Evolutionary conservation across 2,113 vertebrate genomes (phyloP).

Genomic region (Petrocephalus microphthalmus): DNA sequence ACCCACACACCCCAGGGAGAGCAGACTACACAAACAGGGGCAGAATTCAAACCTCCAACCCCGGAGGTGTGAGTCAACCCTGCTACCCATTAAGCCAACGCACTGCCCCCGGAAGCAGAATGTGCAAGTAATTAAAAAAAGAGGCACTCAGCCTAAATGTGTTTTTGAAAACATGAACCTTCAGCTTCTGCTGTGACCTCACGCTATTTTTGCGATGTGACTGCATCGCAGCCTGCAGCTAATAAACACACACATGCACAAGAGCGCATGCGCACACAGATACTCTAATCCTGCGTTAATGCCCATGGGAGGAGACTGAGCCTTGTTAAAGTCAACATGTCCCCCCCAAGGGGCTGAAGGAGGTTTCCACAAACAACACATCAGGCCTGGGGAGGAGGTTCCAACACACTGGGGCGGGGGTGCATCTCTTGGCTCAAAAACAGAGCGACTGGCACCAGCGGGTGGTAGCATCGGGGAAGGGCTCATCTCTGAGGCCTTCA

Average conservation of each 20-base stretch:
- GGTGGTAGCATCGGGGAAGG: not conserved
- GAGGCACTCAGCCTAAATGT: not conserved
- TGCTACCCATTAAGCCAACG: not conserved
- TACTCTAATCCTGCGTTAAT: not conserved
- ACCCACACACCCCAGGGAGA: not conserved
- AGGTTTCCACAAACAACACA: constrained; percentile 27
- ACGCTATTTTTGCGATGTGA: not conserved
- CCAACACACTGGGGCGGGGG: not conserved
- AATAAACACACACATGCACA: not conserved
- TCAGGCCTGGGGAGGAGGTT: not conserved
- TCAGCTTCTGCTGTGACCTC: not conserved
- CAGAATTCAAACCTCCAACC: not conserved
- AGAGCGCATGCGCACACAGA: not conserved
- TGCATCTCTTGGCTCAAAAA: not conserved
- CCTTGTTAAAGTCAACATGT: constrained; percentile 37
- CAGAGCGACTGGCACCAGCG: not conserved
- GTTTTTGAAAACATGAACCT: not conserved
- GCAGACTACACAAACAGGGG: not conserved
- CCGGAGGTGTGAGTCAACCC: not conserved
- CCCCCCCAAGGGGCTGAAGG: not conserved
- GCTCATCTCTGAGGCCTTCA: not conserved
- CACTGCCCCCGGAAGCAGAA: not conserved
- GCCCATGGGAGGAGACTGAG: constrained; percentile 23
- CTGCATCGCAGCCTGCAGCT: not conserved
- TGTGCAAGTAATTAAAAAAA: not conserved